A percentile compares a stretch with the other conserved stretches of the same genome.
These are phyloP conservation scores for Acrossocheilus fasciatus DNA, from an alignment of 2,797 vertebrate genomes.

Conservation along the genomic window DNA sequence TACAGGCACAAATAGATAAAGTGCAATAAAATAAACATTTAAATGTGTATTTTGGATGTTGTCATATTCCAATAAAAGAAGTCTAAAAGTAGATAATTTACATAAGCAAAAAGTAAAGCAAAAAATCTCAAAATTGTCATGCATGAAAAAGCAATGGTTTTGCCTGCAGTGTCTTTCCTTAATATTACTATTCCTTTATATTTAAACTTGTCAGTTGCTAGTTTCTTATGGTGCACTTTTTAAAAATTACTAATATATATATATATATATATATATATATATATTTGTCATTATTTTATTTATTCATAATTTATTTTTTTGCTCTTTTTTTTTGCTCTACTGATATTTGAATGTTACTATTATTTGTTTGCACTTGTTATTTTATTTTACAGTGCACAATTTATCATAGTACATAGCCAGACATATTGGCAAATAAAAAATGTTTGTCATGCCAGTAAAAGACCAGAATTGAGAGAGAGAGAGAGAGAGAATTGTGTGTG, in stretches of 20 bases:
- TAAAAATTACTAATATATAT: background rate
- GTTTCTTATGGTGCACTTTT: background rate
- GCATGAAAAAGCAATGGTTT: background rate
- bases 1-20: background rate
- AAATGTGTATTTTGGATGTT: background rate
- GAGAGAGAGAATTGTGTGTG: conserved; percentile 28
- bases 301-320: background rate
- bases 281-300: background rate
- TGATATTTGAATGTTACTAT: background rate
- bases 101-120: background rate
- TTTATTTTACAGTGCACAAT: conserved; percentile 9
- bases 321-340: background rate
- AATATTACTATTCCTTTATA: background rate
- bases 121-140: background rate
- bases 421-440: background rate
- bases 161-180: background rate
- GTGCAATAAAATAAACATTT: background rate
- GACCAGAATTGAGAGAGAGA: conserved; percentile 14
- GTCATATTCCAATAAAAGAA: background rate
- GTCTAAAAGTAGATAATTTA: background rate
- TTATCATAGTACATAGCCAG: background rate
- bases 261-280: no score
- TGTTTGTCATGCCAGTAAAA: background rate
- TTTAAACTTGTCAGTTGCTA: background rate
- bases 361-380: background rate